Evolutionary conservation across 2,888 invertebrate species (phyloP).

Genomic region (Molorchus minor): DNA sequence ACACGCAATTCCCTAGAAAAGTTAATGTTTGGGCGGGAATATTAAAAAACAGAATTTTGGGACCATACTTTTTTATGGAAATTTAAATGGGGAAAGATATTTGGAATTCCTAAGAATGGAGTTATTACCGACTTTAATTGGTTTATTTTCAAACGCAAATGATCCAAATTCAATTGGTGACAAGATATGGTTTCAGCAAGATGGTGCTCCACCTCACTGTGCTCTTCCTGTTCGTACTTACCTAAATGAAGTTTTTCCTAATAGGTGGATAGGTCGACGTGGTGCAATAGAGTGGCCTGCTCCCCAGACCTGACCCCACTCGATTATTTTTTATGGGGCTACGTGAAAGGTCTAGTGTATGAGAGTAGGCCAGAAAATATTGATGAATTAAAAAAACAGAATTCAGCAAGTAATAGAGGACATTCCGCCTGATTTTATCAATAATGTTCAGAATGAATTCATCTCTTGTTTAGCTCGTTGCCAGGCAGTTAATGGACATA

Average conservation of each 20-base stretch:
- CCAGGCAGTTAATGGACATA: no score
- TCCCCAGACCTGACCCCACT: background rate
- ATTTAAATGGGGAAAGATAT: background rate
- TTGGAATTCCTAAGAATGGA: background rate
- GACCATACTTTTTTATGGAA: background rate
- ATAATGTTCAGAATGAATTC: no score
- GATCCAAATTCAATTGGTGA: background rate
- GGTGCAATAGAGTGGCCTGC: background rate
- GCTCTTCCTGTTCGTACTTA: background rate
- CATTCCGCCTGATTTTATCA: no score
- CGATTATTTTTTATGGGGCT: constrained; percentile 4
- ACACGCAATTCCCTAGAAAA: no score
- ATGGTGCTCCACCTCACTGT: constrained; percentile 1
- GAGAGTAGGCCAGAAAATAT: constrained; percentile 1
- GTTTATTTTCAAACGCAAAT: background rate
- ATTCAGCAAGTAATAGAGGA: no score
- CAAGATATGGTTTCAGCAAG: constrained; percentile 12
- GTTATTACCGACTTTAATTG: background rate
- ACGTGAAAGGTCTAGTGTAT: constrained; percentile 3
- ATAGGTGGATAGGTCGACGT: background rate
- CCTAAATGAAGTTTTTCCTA: no score
- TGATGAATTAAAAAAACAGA: constrained; percentile 13
- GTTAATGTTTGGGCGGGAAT: no score
- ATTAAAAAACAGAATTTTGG: background rate
- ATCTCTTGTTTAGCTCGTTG: no score